Percentiles rank a stretch among this genome's conserved stretches.
phyloP scores from a whole-genome alignment of 1,140 invertebrate species.

The Leptinotarsa undecemlineata region DNA sequence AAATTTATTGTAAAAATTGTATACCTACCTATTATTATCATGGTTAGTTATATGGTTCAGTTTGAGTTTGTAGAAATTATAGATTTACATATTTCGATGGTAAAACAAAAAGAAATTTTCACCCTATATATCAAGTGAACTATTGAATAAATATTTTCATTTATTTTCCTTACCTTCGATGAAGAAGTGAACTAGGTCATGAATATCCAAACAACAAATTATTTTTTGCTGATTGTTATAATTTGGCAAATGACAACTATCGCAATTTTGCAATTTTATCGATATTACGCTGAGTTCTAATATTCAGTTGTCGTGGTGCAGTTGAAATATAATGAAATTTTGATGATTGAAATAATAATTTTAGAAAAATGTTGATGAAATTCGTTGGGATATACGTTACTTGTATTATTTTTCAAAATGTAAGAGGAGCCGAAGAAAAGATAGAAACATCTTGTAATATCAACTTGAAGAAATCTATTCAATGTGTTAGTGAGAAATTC shows the following conservation, averaged over 20 bases:
- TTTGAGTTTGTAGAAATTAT: too few species aligned
- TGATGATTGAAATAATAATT: neutral
- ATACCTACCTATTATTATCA: too few species aligned
- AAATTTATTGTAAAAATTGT: too few species aligned
- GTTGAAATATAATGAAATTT: neutral
- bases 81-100: too few species aligned
- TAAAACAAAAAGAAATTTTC: too few species aligned
- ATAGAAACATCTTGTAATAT: constrained; percentile 40
- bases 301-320: neutral
- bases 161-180: neutral
- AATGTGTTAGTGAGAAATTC: constrained; percentile 63
- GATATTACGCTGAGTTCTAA: neutral
- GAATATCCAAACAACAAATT: neutral
- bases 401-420: neutral
- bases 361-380: neutral
- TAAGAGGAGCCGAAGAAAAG: neutral
- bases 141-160: neutral
- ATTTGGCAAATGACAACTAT: neutral
- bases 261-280: neutral
- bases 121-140: too few species aligned
- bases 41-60: too few species aligned
- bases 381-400: neutral
- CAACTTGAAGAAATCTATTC: constrained; percentile 44
- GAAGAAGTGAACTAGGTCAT: neutral
- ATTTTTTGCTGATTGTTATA: neutral